These are phyloP conservation scores for Cosmia trapezina DNA, from an alignment of 2,888 invertebrate species.

Conservation along the genomic window DNA sequence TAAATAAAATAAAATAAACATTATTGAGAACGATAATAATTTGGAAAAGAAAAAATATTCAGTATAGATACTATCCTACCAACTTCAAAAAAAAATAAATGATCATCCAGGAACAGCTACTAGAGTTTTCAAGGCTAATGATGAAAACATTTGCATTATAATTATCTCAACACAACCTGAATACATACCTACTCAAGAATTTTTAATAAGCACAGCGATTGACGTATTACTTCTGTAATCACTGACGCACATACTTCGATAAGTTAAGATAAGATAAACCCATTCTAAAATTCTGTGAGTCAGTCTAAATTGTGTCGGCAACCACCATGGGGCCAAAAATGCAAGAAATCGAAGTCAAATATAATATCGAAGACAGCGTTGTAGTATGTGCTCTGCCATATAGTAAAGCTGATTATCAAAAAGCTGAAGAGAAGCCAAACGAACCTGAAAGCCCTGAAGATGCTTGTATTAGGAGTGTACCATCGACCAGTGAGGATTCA, in stretches of 20 bases:
- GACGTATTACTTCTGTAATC: conserved; percentile 29
- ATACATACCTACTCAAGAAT: background rate
- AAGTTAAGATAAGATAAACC: conserved; percentile 49
- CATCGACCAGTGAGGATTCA: background rate
- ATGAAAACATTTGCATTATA: background rate
- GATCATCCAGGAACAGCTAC: no score
- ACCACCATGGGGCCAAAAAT: conserved; percentile 46
- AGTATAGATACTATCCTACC: no score
- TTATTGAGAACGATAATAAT: no score
- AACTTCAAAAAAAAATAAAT: no score
- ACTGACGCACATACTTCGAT: conserved; percentile 37
- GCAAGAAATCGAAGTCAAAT: conserved; percentile 14
- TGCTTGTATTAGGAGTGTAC: background rate
- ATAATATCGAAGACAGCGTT: conserved; percentile 2
- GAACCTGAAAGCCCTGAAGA: background rate
- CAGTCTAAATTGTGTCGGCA: conserved; percentile 20
- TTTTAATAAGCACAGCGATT: conserved; percentile 6
- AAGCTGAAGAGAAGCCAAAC: background rate
- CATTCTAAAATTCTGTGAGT: conserved; percentile 8
- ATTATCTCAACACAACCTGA: background rate
- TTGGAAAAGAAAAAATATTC: no score
- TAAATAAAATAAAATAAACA: no score
- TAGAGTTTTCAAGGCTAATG: background rate
- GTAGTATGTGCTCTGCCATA: conserved; percentile 44
- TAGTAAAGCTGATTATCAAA: conserved; percentile 41